A percentile compares a stretch with the other conserved stretches of the same genome.
Conservation (phyloP, 2,888 invertebrate genomes). For the Dusona sp. region DNA sequence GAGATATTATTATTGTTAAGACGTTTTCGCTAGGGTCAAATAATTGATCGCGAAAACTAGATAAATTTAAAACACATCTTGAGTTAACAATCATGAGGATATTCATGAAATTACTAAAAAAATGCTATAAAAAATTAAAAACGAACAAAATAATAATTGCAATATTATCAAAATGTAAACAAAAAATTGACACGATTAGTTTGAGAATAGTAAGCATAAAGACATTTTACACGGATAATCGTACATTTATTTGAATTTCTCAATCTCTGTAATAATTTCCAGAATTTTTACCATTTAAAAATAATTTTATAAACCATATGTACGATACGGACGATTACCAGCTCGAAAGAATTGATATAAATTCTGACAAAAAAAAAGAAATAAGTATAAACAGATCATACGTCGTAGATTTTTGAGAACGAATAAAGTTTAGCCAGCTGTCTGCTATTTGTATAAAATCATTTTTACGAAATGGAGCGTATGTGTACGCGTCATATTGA, state of each 20-base stretch:
- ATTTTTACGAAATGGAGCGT: background rate
- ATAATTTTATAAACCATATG: too few species aligned
- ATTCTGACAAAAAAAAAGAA: background rate
- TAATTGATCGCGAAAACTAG: background rate
- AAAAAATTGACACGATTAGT: too few species aligned
- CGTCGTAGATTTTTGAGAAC: background rate
- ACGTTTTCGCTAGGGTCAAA: background rate
- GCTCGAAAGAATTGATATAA: background rate
- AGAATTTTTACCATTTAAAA: too few species aligned
- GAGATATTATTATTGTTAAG: background rate
- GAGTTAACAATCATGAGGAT: background rate
- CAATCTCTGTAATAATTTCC: too few species aligned
- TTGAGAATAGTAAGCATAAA: too few species aligned
- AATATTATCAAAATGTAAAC: too few species aligned
- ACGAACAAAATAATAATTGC: too few species aligned
- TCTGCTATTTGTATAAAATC: background rate
- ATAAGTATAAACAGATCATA: background rate
- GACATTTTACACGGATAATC: too few species aligned
- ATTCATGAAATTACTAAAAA: too few species aligned
- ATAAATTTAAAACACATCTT: too few species aligned
- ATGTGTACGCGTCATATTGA: background rate
- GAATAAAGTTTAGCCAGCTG: background rate
- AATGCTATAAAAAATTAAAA: too few species aligned
- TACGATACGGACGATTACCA: background rate
- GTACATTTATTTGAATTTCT: too few species aligned